Evolutionary conservation across 1,140 invertebrate genomes (phyloP).

Genomic region (Drosophila nannoptera): DNA sequence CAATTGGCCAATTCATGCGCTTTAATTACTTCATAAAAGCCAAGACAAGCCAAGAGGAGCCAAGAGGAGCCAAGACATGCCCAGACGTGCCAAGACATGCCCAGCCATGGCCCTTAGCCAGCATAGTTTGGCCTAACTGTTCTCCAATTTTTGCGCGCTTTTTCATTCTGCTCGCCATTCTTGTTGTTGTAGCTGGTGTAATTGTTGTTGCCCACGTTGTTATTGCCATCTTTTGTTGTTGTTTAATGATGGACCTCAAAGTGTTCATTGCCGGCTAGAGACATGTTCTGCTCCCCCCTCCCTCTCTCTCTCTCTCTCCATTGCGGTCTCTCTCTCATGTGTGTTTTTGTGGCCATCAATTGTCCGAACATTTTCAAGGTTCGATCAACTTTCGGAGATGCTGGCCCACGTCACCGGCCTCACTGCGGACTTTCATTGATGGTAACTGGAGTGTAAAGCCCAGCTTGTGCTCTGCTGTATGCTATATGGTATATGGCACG

Average conservation of each 20-base stretch:
- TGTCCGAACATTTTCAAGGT: constrained; percentile 63
- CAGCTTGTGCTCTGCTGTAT: constrained; percentile 1
- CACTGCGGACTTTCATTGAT: constrained; percentile 40
- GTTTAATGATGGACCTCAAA: constrained; percentile 56
- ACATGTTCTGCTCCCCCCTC: not conserved
- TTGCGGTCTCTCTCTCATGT: constrained; percentile 1
- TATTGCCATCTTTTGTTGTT: constrained; percentile 39
- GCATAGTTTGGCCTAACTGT: constrained; percentile 41
- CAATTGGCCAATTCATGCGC: constrained; percentile 76
- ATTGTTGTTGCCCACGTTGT: no score
- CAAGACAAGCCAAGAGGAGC: constrained; percentile 36
- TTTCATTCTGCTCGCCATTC: constrained; percentile 28
- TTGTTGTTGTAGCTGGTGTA: constrained; percentile 29
- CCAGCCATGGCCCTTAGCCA: constrained; percentile 43
- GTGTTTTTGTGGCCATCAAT: constrained; percentile 41
- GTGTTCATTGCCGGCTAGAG: constrained; percentile 31
- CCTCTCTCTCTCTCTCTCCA: constrained; percentile 27
- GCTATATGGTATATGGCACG: constrained; percentile 13
- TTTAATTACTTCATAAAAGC: constrained; percentile 75
- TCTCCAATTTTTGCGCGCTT: constrained; percentile 56
- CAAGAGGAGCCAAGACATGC: constrained; percentile 20
- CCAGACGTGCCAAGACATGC: constrained; percentile 20
- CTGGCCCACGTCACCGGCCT: constrained; percentile 7
- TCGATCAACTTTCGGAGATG: constrained; percentile 62
- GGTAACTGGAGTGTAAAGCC: constrained; percentile 66